Percentiles rank a stretch among this genome's conserved stretches.
Evolutionary conservation across 2,797 vertebrate genomes (phyloP).

Genomic region (Lacerta bilineata): DNA sequence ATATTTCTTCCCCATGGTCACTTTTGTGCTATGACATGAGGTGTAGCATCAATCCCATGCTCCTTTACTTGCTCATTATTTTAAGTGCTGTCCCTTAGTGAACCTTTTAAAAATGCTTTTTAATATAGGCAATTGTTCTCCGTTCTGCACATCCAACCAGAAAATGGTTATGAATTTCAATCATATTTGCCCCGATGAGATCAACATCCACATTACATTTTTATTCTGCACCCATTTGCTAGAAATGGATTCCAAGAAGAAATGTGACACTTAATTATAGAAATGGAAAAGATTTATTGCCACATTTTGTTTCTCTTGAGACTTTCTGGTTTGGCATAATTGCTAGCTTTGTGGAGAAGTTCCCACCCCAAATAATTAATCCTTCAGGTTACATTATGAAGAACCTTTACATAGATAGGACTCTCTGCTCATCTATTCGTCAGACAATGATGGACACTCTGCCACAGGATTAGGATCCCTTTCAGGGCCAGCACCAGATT

Average conservation of each 20-base stretch:
- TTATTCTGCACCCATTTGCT: background rate
- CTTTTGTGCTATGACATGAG: background rate
- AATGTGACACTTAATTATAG: background rate
- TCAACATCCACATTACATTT: background rate
- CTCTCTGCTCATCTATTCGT: background rate
- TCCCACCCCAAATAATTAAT: background rate
- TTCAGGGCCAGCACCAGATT: background rate
- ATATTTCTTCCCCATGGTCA: too few relatives aligned
- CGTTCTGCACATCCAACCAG: background rate
- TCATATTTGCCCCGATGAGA: slow-evolving; percentile 1
- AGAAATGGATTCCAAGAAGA: slow-evolving; percentile 23
- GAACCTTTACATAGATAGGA: background rate
- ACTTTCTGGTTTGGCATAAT: slow-evolving; percentile 8
- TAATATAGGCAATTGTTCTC: slow-evolving; percentile 11
- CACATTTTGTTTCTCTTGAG: slow-evolving; percentile 14
- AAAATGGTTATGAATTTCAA: background rate
- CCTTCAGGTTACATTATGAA: background rate
- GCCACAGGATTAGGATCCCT: background rate
- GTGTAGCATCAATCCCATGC: background rate
- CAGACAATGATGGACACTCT: background rate
- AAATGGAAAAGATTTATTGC: slow-evolving; percentile 9
- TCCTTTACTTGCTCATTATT: background rate
- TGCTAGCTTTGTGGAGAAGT: background rate
- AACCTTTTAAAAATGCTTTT: background rate
- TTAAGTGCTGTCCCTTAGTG: background rate